A percentile compares a stretch with the other conserved stretches of the same genome.
Evolutionary conservation across 2,113 vertebrate genomes (phyloP).

Genomic region (Paralichthys olivaceus): DNA sequence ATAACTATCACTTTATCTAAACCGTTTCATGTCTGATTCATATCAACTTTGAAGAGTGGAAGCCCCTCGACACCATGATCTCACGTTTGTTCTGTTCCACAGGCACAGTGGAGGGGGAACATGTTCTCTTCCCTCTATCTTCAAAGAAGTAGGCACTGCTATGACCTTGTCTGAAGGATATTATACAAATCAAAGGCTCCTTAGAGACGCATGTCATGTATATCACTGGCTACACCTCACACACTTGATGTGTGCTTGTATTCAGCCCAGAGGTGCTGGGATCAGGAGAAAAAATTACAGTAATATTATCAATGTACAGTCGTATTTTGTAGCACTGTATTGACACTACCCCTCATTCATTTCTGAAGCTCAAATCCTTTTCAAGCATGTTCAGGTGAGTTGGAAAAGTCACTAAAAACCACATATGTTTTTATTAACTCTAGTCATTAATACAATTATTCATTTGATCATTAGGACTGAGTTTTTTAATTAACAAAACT

Average conservation of each 20-base stretch:
- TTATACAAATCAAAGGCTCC: slow-evolving; percentile 92
- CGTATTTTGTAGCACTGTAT: slow-evolving; percentile 3
- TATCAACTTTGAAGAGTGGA: slow-evolving; percentile 79
- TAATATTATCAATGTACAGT: slow-evolving; percentile 10
- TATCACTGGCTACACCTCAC: slow-evolving; percentile 97
- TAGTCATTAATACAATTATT: background rate
- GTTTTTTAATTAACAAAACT: background rate
- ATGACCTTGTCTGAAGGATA: slow-evolving; percentile 98
- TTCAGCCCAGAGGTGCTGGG: slow-evolving; percentile 85
- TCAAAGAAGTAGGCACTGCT: slow-evolving; percentile 75
- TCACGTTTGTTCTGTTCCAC: slow-evolving; percentile 77
- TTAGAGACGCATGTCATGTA: slow-evolving; percentile 93
- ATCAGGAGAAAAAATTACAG: slow-evolving; percentile 9
- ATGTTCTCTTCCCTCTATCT: slow-evolving; percentile 76
- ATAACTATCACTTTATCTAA: slow-evolving; percentile 76
- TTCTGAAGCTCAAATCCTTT: background rate
- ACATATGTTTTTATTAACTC: background rate
- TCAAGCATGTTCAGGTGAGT: background rate
- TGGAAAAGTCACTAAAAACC: background rate
- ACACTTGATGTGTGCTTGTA: slow-evolving; percentile 88
- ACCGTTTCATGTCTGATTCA: slow-evolving; percentile 78
- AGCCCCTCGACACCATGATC: slow-evolving; percentile 75
- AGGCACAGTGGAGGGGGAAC: slow-evolving; percentile 71
- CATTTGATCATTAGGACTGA: background rate
- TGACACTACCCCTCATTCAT: background rate